Evolutionary conservation across 2,797 vertebrate genomes (phyloP).

Genomic region (Sardinella longiceps): DNA sequence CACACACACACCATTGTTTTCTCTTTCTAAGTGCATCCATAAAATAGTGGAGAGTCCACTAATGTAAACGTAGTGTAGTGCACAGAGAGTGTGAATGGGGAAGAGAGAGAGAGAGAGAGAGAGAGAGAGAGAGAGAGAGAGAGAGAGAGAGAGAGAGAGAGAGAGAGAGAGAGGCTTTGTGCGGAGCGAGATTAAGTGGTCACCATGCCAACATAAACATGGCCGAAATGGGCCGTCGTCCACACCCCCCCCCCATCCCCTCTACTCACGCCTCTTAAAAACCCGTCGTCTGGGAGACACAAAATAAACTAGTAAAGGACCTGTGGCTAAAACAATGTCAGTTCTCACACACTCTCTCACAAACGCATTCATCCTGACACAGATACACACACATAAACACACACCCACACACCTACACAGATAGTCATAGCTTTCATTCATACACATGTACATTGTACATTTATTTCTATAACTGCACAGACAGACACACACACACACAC

Average conservation of each 20-base stretch:
- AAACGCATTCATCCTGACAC: too few relatives aligned
- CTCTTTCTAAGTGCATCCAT: neutral
- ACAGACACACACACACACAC: too few relatives aligned
- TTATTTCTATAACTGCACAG: neutral
- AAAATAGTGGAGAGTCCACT: conserved; percentile 2
- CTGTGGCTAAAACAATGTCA: neutral
- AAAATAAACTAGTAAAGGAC: conserved; percentile 24
- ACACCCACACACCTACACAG: neutral
- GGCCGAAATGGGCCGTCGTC: conserved; percentile 59
- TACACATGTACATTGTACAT: neutral
- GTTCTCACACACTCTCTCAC: neutral
- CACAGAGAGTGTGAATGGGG: conserved; percentile 43
- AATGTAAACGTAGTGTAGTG: too few relatives aligned
- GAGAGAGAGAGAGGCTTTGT: conserved; percentile 62
- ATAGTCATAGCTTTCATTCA: neutral
- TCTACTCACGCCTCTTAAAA: conserved; percentile 47
- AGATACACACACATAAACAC: neutral
- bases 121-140: conserved; percentile 48
- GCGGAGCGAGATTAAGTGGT: conserved; percentile 30
- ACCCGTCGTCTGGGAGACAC: conserved; percentile 49
- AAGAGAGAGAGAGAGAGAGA: conserved; percentile 49
- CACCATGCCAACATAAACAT: conserved; percentile 72
- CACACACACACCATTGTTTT: neutral
- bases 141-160: conserved; percentile 52
- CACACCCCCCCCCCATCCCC: conserved; percentile 50